Conservation (phyloP, 2,888 invertebrate genomes). For the Platycheirus rosarum region DNA sequence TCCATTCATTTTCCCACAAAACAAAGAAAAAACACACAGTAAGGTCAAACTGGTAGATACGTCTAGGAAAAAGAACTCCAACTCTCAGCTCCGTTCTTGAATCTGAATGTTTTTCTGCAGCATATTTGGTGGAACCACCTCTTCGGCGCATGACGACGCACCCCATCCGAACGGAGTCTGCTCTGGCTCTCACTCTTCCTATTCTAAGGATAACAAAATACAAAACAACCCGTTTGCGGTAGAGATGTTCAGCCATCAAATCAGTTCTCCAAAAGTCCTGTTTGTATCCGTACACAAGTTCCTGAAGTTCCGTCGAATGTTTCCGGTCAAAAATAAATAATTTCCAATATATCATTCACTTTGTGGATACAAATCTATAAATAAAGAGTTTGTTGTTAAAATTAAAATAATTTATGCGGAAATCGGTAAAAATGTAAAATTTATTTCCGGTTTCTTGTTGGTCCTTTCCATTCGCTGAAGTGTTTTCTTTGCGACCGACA, state of each 20-base stretch:
- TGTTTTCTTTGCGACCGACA: conserved; percentile 9
- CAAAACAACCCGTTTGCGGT: conserved; percentile 53
- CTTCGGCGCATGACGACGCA: conserved; percentile 68
- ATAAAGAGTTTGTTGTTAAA: not conserved
- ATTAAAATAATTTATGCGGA: not conserved
- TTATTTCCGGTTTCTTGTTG: not conserved
- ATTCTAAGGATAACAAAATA: conserved; percentile 7
- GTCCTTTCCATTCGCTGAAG: conserved; percentile 11
- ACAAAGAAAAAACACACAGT: conserved; percentile 12
- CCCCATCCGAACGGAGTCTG: conserved; percentile 44
- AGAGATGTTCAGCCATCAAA: conserved; percentile 51
- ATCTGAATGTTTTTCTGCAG: conserved; percentile 6
- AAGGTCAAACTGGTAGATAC: conserved; percentile 49
- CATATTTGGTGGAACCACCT: not conserved
- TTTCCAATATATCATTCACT: not conserved
- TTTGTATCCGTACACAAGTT: conserved; percentile 44
- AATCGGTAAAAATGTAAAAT: conserved; percentile 6
- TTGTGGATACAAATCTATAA: not conserved
- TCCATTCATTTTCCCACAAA: not conserved
- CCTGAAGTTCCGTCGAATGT: conserved; percentile 6
- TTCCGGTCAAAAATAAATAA: conserved; percentile 18
- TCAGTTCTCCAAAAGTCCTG: conserved; percentile 56
- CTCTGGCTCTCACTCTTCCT: conserved; percentile 28
- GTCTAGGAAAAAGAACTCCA: conserved; percentile 57
- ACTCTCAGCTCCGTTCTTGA: not conserved